A percentile compares a stretch with the other conserved stretches of the same genome.
Conservation (phyloP, 2,797 vertebrate genomes). For the Pseudochirops corinnae region DNA sequence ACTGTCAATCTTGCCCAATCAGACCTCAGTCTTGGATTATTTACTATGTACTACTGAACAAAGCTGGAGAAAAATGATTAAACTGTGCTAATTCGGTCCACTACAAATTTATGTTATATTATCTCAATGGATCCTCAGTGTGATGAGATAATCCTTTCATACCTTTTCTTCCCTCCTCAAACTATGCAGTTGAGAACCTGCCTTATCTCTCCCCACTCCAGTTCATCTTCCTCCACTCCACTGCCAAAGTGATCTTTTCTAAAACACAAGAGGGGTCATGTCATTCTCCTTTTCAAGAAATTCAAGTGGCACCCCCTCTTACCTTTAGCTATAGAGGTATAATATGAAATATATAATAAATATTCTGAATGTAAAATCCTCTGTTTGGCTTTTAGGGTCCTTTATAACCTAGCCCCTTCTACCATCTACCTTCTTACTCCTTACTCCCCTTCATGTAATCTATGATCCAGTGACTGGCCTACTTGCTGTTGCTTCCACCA, state of each 20-base stretch:
- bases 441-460: neutral
- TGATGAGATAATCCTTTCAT: too few species aligned
- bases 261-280: too few species aligned
- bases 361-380: neutral
- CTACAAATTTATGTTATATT: too few species aligned
- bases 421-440: neutral
- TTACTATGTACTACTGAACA: too few species aligned
- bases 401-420: neutral
- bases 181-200: neutral
- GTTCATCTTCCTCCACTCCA: neutral
- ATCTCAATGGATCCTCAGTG: too few species aligned
- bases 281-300: neutral
- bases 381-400: neutral
- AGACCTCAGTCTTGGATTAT: too few species aligned
- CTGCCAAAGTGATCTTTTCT: neutral
- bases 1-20: too few species aligned
- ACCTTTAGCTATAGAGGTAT: too few species aligned
- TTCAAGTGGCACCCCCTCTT: too few species aligned
- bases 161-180: neutral
- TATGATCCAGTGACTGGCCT: neutral
- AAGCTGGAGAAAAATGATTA: too few species aligned
- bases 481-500: neutral
- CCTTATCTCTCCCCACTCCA: neutral
- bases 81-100: too few species aligned
- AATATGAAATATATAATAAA: too few species aligned